Evolutionary conservation across 2,888 invertebrate species (phyloP), one percentile per base, ranked within the genome.

Genomic region (Steinernema carpocapsae): DNA sequence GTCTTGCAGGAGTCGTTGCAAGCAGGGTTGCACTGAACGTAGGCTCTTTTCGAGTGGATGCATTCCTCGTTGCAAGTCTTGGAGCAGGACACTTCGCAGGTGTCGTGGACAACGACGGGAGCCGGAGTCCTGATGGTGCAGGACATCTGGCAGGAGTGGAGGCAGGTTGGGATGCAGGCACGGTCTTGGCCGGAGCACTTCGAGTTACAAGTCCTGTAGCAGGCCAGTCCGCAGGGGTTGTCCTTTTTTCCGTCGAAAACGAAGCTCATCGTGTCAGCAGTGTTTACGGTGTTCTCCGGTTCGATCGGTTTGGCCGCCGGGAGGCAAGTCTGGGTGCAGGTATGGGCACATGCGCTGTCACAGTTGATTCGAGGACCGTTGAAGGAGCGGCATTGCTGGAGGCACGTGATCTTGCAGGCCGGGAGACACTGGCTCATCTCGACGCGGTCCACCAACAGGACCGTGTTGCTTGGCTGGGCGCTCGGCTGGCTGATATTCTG

Each of bases 1-100:
- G 64, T 64, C 64, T 64, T 64, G 64, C 64, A 64, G 17, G 64
- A 64, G 32, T 64, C 64, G 64, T 29, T 64, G 32, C 64, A 64
- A 10, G 64, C 64, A 2, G 64, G 64, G 32, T 29, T 64, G 64
- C 64, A 64, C 64, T 64, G 64, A n/a, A 64, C 29, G 32, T 64
- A 64, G 7, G 64, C 64, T 32, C 26, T 29, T 32, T 64, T 64
- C 32, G 29, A 26, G 19, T 64, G 64, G 64, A 64, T 32, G 17
- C 64, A 64, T 37, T 64, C 64, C 29, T 64, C 64, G 37, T 64
- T 64, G 64, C 64, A 64, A 1, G 64, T 64, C 32, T 64, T 22
- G 32, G 64, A 22, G 37, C 64, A 64, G 1, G 64, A 64, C 1
- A 17, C 32, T 32, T 64, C 64, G 14, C 64, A 64, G 29, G 32